Evolutionary conservation across 2,888 invertebrate genomes (phyloP).

Genomic region (Cosmia trapezina): DNA sequence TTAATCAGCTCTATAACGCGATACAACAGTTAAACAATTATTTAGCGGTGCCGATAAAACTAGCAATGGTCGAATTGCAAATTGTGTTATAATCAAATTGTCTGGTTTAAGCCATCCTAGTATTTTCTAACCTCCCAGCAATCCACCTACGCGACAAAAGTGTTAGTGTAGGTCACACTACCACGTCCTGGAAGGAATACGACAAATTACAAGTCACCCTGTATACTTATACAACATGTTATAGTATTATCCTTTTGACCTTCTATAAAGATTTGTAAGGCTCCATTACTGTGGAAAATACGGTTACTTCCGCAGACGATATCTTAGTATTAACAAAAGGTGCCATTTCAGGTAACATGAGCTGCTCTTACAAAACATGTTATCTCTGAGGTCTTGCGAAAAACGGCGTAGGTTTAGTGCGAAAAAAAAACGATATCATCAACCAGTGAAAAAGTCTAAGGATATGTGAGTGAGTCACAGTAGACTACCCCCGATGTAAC

Average conservation of each 20-base stretch:
- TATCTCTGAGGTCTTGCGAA: constrained; percentile 44
- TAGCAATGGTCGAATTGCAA: too few relatives aligned
- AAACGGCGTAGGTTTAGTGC: constrained; percentile 28
- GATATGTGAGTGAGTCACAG: constrained; percentile 11
- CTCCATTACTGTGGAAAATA: constrained; percentile 60
- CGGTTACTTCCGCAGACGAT: constrained; percentile 60
- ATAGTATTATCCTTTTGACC: constrained; percentile 34
- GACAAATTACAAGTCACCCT: too few relatives aligned
- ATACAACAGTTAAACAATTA: too few relatives aligned
- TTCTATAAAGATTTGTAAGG: constrained; percentile 62
- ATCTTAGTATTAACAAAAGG: constrained; percentile 56
- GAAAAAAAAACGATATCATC: constrained; percentile 36
- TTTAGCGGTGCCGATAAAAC: too few relatives aligned
- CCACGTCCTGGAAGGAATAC: too few relatives aligned
- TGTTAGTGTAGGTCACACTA: too few relatives aligned
- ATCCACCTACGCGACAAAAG: too few relatives aligned
- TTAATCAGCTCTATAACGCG: too few relatives aligned
- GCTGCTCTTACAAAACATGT: constrained; percentile 42
- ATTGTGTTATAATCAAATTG: too few relatives aligned
- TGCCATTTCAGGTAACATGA: constrained; percentile 45
- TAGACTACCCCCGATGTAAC: neutral
- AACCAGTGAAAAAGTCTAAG: neutral
- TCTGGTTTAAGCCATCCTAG: too few relatives aligned
- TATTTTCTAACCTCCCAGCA: too few relatives aligned
- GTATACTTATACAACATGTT: neutral